Percentiles rank a stretch among this genome's conserved stretches.
Evolutionary conservation across 92 coral and sea anemone genomes (phyloP).

Genomic region (Galaxea fascicularis): DNA sequence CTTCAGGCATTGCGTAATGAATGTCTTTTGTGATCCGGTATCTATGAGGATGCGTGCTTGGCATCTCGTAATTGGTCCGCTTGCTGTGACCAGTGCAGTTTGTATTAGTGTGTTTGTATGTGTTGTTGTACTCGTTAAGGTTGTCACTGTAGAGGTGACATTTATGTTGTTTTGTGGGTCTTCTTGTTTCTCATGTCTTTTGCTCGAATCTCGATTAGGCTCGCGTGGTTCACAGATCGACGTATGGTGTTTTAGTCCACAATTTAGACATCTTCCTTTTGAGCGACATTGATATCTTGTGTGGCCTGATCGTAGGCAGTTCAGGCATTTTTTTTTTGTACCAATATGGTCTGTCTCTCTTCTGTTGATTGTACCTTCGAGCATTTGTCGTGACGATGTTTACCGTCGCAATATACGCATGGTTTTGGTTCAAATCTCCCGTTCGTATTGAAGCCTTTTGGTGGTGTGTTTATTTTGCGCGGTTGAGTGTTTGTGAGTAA

Average conservation of each 20-base stretch:
- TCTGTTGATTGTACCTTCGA: slow-evolving; percentile 12
- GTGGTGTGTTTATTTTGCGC: slow-evolving; percentile 18
- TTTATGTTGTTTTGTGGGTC: slow-evolving; percentile 26
- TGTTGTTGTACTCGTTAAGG: slow-evolving; percentile 41
- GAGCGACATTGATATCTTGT: slow-evolving; percentile 52
- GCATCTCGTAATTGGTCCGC: slow-evolving; percentile 44
- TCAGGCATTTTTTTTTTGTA: slow-evolving; percentile 54
- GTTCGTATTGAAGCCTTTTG: slow-evolving; percentile 12
- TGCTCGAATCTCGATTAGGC: slow-evolving; percentile 34
- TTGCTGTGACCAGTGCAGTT: slow-evolving; percentile 61
- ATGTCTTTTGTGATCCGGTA: slow-evolving; percentile 73
- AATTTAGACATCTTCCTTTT: slow-evolving; percentile 61
- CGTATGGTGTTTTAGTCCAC: slow-evolving; percentile 63
- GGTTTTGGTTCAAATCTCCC: background rate
- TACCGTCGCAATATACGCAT: slow-evolving; percentile 49
- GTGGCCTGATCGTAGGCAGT: slow-evolving; percentile 59
- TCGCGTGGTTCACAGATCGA: slow-evolving; percentile 58
- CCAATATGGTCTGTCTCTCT: slow-evolving; percentile 21
- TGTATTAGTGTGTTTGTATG: slow-evolving; percentile 47
- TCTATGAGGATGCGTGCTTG: slow-evolving; percentile 70
- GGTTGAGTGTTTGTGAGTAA: slow-evolving; percentile 11
- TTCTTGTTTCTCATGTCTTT: slow-evolving; percentile 34
- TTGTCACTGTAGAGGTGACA: slow-evolving; percentile 37
- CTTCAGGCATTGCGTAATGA: slow-evolving; percentile 71
- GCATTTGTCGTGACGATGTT: slow-evolving; percentile 64